Conservation (phyloP, 2,113 vertebrate species). For the Tupaia tana region DNA sequence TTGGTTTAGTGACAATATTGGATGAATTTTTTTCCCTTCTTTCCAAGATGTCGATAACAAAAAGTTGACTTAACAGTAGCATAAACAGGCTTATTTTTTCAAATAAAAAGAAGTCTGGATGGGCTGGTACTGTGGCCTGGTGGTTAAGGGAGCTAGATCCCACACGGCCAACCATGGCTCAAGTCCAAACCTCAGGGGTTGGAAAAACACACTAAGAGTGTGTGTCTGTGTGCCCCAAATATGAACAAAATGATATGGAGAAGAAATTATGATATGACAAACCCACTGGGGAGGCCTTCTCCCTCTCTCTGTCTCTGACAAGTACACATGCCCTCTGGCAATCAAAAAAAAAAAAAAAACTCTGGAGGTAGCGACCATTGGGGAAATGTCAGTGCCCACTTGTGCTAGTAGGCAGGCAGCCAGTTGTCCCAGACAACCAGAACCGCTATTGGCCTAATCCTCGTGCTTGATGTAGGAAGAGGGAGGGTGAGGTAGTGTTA, state of each 20-base stretch:
- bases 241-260: no score
- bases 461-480: background rate
- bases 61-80: background rate
- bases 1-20: background rate
- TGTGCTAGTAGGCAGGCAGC: no score
- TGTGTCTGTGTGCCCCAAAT: no score
- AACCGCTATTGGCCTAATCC: background rate
- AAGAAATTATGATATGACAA: no score
- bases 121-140: no score
- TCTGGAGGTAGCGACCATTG: background rate
- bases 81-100: background rate
- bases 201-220: no score
- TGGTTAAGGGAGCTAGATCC: no score
- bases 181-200: no score
- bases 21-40: background rate
- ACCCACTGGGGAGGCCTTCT: no score
- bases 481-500: background rate
- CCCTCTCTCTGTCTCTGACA: no score
- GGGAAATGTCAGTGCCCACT: background rate
- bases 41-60: constrained; percentile 4
- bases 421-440: background rate
- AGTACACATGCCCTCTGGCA: no score
- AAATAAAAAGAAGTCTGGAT: background rate
- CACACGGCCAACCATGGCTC: no score
- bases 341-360: background rate